Conservation (phyloP, 2,888 invertebrate species). For the Chrysolina haemoptera region DNA sequence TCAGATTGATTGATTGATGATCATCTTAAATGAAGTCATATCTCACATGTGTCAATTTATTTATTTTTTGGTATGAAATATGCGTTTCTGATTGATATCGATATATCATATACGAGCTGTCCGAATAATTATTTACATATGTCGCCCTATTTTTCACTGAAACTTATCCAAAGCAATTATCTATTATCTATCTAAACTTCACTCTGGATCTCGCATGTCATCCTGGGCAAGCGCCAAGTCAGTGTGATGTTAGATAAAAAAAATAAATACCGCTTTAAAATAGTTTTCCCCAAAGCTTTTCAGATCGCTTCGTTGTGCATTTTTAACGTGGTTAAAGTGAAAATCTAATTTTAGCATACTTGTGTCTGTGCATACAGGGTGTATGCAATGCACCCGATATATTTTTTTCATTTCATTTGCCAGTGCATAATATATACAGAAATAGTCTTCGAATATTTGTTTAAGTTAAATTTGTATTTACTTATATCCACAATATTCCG, state of each 20-base stretch:
- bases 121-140: constrained; percentile 18
- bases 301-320: background rate
- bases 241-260: constrained; percentile 6
- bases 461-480: too few relatives aligned
- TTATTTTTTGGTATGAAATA: background rate
- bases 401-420: too few relatives aligned
- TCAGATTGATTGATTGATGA: background rate
- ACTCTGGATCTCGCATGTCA: background rate
- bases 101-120: constrained; percentile 17
- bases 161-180: constrained; percentile 2
- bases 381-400: too few relatives aligned
- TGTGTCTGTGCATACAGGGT: too few relatives aligned
- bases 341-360: background rate
- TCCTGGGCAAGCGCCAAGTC: constrained; percentile 15
- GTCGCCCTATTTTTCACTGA: constrained; percentile 21
- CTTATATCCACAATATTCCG: too few relatives aligned
- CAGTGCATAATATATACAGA: too few relatives aligned
- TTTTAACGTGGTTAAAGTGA: background rate
- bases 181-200: constrained; percentile 13
- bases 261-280: constrained; percentile 11
- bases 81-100: constrained; percentile 1
- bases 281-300: background rate
- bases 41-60: constrained; percentile 5
- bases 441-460: too few relatives aligned
- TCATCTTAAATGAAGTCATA: background rate